Evolutionary conservation across 2,797 vertebrate species (phyloP).

Genomic region (Halcyon leucocephala): DNA sequence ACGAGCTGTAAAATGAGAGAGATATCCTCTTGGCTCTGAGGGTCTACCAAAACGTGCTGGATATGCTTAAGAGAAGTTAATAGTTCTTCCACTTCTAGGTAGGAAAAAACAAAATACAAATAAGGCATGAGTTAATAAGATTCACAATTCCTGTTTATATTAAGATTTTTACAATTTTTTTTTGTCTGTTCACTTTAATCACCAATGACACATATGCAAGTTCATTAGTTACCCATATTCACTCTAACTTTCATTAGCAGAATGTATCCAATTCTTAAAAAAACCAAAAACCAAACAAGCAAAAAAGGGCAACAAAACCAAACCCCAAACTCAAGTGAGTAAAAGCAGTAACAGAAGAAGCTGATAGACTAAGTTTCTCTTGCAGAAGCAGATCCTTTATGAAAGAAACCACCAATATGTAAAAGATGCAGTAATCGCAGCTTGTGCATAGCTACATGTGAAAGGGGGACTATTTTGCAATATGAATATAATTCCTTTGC

Average conservation of each 20-base stretch:
- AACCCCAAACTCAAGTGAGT: neutral
- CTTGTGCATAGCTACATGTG: neutral
- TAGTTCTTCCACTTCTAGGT: slow-evolving; percentile 93
- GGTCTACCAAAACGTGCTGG: slow-evolving; percentile 89
- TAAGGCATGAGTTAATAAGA: neutral
- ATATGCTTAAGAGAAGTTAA: slow-evolving; percentile 94
- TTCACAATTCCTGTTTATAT: neutral
- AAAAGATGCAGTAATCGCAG: neutral
- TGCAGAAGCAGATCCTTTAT: neutral
- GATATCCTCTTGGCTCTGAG: slow-evolving; percentile 95
- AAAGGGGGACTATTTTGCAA: neutral
- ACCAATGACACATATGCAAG: neutral
- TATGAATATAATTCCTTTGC: neutral
- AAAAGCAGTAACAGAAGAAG: neutral
- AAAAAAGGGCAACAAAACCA: too few relatives aligned
- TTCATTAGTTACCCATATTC: neutral
- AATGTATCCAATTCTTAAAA: neutral
- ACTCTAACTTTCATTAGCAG: neutral
- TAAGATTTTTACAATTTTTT: neutral
- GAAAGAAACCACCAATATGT: neutral
- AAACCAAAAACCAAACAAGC: too few relatives aligned
- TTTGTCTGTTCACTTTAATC: neutral
- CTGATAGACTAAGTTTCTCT: neutral
- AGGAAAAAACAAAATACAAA: slow-evolving; percentile 63
- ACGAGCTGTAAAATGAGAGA: slow-evolving; percentile 92